Evolutionary conservation across 2,888 invertebrate species (phyloP), one percentile per base, ranked within the genome.

Genomic region (Drosophila nr. fundita): DNA sequence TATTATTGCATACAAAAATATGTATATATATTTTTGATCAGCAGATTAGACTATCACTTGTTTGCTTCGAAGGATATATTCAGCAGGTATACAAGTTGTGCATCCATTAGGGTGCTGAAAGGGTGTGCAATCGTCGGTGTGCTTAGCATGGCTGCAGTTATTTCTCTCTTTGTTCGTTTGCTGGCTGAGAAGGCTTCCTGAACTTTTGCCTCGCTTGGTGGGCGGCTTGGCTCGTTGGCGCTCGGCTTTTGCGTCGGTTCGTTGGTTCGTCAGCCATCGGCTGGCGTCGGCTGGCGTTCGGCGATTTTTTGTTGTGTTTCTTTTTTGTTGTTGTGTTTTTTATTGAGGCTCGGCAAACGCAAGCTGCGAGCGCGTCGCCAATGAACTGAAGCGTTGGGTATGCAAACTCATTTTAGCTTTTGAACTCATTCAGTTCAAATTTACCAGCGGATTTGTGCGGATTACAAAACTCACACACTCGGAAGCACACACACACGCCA

Each of bases 391-490:
- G 53, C 79, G 64, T 75, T 80, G 81, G 83, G 83, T 88, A 89
- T 87, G 79, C 78, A 66, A 87, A 90, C 76, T 84, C 90, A 90
- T 80, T 87, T 89, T 80, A 84, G 89, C 90, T 90, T 87, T 90
- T 89, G 89, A 80, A 89, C 87, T 90, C 90, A 87, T 84, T 89
- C 90, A 89, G 89, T 89, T 90, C 80, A 84, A 89, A 87, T 89
- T 89, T 82, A 89, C 73, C 89, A 89, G 89, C 87, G 90, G 90
- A 87, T 91, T 89, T 89, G 89, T 90, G 80, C 91, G 91, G 91
- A 84, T 89, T 83, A 90, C 80, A 90, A 76, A 76, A 73, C 36
- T 68, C 29, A 42, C 49, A 59, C 48, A 62, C 53, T 57, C 45
- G 58, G 18, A 59, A 13, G 38, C 61, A 61, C 21, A 30, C 18